Conservation (phyloP, 2,888 invertebrate genomes). For the Eupithecia abbreviata region DNA sequence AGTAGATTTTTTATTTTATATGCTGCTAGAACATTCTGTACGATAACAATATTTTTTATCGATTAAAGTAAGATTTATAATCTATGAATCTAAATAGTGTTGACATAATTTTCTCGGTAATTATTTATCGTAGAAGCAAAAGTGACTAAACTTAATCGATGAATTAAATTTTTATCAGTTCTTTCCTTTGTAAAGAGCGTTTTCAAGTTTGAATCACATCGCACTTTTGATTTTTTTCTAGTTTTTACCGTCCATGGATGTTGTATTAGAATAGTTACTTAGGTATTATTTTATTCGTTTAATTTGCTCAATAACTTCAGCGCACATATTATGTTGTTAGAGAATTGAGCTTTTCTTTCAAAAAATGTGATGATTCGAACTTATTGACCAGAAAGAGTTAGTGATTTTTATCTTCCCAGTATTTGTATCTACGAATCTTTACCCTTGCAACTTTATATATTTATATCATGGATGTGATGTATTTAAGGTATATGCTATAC, state of each 20-base stretch:
- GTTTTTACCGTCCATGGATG: conserved; percentile 81
- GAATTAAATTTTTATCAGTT: conserved; percentile 35
- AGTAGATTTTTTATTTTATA: conserved; percentile 61
- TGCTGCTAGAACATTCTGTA: conserved; percentile 76
- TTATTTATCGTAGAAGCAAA: conserved; percentile 23
- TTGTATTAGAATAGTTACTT: conserved; percentile 65
- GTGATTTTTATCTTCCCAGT: conserved; percentile 65
- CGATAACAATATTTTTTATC: conserved; percentile 20
- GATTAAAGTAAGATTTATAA: conserved; percentile 1
- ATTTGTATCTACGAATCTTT: conserved; percentile 61
- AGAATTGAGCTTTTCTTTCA: conserved; percentile 61
- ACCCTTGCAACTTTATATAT: conserved; percentile 49
- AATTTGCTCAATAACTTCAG: conserved; percentile 46
- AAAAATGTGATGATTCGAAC: conserved; percentile 68
- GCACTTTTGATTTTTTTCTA: conserved; percentile 44
- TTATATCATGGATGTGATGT: conserved; percentile 64
- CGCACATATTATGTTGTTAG: conserved; percentile 41
- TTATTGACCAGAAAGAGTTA: conserved; percentile 73
- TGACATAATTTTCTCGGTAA: not conserved
- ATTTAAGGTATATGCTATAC: conserved; percentile 55
- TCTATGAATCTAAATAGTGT: conserved; percentile 21
- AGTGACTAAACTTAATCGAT: conserved; percentile 9
- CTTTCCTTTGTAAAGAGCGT: not conserved
- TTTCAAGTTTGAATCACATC: conserved; percentile 36
- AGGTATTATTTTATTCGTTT: conserved; percentile 50